phyloP scores from a whole-genome alignment of 2,888 invertebrate genomes.

The Bombylius discolor region DNA sequence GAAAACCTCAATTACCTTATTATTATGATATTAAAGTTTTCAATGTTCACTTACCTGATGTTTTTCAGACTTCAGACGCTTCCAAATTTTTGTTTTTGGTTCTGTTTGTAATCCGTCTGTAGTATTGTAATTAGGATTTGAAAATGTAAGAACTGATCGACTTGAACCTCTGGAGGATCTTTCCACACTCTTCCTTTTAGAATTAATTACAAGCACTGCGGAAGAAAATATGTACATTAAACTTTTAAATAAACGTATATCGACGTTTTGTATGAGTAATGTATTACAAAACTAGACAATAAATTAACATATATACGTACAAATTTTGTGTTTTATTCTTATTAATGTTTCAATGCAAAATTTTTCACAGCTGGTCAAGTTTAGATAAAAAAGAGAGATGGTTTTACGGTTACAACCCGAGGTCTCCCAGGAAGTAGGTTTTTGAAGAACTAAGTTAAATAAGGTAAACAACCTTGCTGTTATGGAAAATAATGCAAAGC shows the following conservation, averaged over 20 bases:
- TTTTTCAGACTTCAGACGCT: slow-evolving; percentile 64
- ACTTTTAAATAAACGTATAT: neutral
- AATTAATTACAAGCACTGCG: slow-evolving; percentile 37
- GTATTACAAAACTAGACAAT: no score
- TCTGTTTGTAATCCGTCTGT: slow-evolving; percentile 37
- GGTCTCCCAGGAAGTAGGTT: no score
- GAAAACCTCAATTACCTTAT: no score
- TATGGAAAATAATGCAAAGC: no score
- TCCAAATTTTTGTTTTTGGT: slow-evolving; percentile 50
- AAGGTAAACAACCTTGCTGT: no score
- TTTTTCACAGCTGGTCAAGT: no score
- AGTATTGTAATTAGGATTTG: slow-evolving; percentile 76
- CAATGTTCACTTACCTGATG: slow-evolving; percentile 4
- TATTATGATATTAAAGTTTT: no score
- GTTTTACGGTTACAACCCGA: no score
- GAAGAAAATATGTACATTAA: neutral
- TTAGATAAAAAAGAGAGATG: no score
- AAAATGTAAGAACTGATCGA: slow-evolving; percentile 67
- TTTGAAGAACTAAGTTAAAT: no score
- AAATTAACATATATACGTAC: neutral
- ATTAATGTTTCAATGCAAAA: neutral
- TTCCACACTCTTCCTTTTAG: slow-evolving; percentile 39
- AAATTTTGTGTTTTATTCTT: neutral
- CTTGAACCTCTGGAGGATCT: slow-evolving; percentile 44
- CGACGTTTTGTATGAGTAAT: no score